Evolutionary conservation across 1,140 invertebrate genomes (phyloP).

Genomic region (Leptinotarsa defecta): DNA sequence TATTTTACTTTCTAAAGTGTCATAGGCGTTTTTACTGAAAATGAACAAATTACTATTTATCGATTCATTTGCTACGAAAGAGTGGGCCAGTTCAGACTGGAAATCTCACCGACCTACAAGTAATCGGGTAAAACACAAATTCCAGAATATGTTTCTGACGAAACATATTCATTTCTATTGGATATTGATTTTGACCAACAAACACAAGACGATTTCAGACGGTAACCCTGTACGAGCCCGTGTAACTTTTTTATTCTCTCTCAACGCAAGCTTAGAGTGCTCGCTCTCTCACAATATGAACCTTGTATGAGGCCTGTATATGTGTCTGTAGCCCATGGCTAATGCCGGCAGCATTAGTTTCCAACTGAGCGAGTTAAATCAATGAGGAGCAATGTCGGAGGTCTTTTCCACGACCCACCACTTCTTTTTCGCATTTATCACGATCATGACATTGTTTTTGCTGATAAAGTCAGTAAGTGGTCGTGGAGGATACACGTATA

Average conservation of each 20-base stretch:
- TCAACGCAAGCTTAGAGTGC: neutral
- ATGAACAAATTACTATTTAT: too few relatives aligned
- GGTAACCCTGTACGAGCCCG: neutral
- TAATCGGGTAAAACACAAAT: neutral
- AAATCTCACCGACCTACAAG: neutral
- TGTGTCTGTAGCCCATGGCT: slow-evolving; percentile 45
- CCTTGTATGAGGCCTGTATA: slow-evolving; percentile 12
- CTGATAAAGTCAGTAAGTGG: slow-evolving; percentile 59
- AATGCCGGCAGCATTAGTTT: slow-evolving; percentile 50
- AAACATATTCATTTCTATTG: neutral
- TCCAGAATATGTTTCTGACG: neutral
- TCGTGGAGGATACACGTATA: slow-evolving; percentile 44
- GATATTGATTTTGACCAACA: neutral
- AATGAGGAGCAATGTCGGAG: slow-evolving; percentile 34
- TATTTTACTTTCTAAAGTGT: too few relatives aligned
- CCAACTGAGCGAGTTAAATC: slow-evolving; percentile 48
- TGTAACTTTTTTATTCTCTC: neutral
- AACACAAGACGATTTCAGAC: neutral
- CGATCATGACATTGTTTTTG: slow-evolving; percentile 13
- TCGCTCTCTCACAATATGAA: neutral
- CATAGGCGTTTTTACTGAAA: too few relatives aligned
- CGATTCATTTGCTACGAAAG: too few relatives aligned
- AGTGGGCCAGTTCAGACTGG: too few relatives aligned
- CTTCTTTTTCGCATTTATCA: slow-evolving; percentile 20
- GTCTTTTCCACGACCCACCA: slow-evolving; percentile 34